phyloP scores from a whole-genome alignment of 37 sponge, comb jelly and placozoan species.

The Beroe ovata region DNA sequence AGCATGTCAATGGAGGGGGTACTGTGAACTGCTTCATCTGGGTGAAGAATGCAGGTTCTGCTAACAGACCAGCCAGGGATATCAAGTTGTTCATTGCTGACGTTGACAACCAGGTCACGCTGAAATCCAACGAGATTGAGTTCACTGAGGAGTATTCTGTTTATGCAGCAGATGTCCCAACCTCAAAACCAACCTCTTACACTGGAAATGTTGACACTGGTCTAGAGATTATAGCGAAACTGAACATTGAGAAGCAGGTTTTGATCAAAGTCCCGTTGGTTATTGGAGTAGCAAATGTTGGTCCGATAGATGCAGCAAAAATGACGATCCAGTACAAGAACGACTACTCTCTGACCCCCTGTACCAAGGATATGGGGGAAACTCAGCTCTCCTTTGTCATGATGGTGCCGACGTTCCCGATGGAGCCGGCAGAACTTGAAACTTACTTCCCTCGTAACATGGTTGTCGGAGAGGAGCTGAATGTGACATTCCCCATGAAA shows the following conservation, averaged over 20 bases:
- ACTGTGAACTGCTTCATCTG: slow-evolving; percentile 23
- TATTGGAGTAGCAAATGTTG: slow-evolving; percentile 6
- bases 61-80: slow-evolving; percentile 10
- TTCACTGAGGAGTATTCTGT: slow-evolving; percentile 47
- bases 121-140: slow-evolving; percentile 14
- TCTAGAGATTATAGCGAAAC: not conserved
- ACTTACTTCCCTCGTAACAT: slow-evolving; percentile 41
- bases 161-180: slow-evolving; percentile 5
- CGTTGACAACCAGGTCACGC: not conserved
- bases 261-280: slow-evolving; percentile 28
- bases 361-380: slow-evolving; percentile 13
- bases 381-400: slow-evolving; percentile 40
- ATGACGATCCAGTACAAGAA: slow-evolving; percentile 36
- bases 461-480: slow-evolving; percentile 35
- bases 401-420: slow-evolving; percentile 53
- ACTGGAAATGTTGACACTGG: slow-evolving; percentile 33
- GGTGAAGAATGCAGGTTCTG: not conserved
- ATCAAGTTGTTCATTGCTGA: slow-evolving; percentile 34
- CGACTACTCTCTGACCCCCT: slow-evolving; percentile 25
- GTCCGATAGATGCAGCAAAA: slow-evolving; percentile 45
- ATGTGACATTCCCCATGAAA: slow-evolving; percentile 50
- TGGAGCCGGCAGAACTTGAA: slow-evolving; percentile 5
- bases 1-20: slow-evolving; percentile 44
- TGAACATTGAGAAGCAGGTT: slow-evolving; percentile 11
- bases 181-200: not conserved